Conservation (phyloP, 2,888 invertebrate species). For the Archaeoteleia sp. region DNA sequence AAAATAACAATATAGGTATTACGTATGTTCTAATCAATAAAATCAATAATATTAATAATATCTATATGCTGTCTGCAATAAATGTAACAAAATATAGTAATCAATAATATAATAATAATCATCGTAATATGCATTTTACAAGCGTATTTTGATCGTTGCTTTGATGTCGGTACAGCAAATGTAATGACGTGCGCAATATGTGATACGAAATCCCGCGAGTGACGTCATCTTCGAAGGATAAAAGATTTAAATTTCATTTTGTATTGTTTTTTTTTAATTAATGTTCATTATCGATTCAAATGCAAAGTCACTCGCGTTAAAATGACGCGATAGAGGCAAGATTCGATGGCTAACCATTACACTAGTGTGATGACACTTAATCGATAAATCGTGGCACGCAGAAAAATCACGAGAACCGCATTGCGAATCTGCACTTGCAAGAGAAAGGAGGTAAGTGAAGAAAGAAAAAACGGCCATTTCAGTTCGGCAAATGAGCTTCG, state of each 20-base stretch:
- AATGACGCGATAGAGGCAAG: conserved; percentile 35
- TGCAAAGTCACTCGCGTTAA: conserved; percentile 15
- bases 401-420: conserved; percentile 50
- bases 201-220: not conserved
- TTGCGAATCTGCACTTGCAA: conserved; percentile 25
- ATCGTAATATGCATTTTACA: conserved; percentile 73
- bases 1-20: conserved; percentile 71
- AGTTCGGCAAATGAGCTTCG: conserved; percentile 2
- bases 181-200: conserved; percentile 24
- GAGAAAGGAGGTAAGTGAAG: conserved; percentile 3
- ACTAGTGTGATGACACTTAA: conserved; percentile 26
- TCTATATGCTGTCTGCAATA: conserved; percentile 68
- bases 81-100: conserved; percentile 74
- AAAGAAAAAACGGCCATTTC: not conserved
- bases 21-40: conserved; percentile 68
- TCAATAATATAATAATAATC: conserved; percentile 62
- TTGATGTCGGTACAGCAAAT: conserved; percentile 70
- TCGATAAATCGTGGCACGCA: conserved; percentile 48
- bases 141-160: conserved; percentile 75
- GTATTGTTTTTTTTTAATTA: too few species aligned
- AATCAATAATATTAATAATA: conserved; percentile 71
- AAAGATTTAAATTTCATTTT: not conserved
- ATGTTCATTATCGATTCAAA: not conserved
- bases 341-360: conserved; percentile 39
- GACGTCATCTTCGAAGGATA: conserved; percentile 2